phyloP scores from a whole-genome alignment of 2,113 vertebrate genomes.

The Phodopus roborovskii region DNA sequence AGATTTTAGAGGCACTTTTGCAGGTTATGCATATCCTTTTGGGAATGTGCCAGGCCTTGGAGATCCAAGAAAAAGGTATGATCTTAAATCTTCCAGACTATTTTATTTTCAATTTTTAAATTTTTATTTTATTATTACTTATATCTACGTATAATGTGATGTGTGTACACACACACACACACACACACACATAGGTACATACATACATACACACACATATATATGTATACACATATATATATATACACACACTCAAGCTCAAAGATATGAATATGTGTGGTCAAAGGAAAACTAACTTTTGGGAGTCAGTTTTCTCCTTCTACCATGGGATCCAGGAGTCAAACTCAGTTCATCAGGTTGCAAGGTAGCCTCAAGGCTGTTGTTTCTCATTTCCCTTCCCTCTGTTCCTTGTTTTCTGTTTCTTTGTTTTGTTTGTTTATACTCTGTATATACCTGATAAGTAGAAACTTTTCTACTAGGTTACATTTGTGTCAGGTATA shows the following conservation, averaged over 20 bases:
- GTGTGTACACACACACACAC: not conserved
- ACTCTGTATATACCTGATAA: not conserved
- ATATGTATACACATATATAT: too few species aligned
- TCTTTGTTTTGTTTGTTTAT: not conserved
- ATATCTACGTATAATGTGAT: not conserved
- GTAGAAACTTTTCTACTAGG: not conserved
- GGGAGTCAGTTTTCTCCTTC: not conserved
- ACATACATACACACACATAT: too few species aligned
- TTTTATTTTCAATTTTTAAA: not conserved
- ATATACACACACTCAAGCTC: too few species aligned
- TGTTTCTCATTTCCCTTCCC: not conserved
- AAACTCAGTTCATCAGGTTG: not conserved
- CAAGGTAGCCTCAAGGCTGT: not conserved
- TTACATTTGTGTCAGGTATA: not conserved
- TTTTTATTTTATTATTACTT: not conserved
- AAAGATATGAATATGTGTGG: not conserved
- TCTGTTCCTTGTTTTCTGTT: not conserved
- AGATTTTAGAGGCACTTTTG: constrained; percentile 94
- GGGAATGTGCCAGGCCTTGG: constrained; percentile 94
- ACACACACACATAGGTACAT: too few species aligned
- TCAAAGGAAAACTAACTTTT: not conserved
- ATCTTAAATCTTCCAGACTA: not conserved
- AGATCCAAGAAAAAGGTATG: constrained; percentile 96
- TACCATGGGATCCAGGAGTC: not conserved
- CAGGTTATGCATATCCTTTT: constrained; percentile 93